These are phyloP conservation scores for Gastracanthus pulcherrimus DNA, from an alignment of 2,888 invertebrate genomes.

Conservation along the genomic window DNA sequence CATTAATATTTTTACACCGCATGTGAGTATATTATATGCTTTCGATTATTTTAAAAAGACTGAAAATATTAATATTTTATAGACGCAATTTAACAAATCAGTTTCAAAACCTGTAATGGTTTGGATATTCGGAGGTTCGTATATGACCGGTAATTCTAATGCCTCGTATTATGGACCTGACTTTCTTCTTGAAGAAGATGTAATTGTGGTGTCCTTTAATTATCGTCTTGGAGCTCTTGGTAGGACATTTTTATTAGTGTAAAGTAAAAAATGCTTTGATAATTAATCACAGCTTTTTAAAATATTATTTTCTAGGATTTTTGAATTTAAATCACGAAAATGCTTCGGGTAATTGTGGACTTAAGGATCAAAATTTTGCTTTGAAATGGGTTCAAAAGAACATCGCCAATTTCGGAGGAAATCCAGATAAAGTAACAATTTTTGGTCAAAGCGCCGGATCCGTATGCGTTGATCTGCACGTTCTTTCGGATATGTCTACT, in stretches of 20 bases:
- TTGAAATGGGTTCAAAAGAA: constrained; percentile 80
- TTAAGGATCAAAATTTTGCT: constrained; percentile 79
- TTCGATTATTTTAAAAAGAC: no score
- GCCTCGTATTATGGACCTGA: constrained; percentile 61
- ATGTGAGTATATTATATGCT: constrained; percentile 60
- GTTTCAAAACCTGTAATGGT: constrained; percentile 59
- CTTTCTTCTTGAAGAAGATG: constrained; percentile 63
- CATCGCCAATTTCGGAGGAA: constrained; percentile 78
- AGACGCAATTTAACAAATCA: not conserved
- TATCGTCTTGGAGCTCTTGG: constrained; percentile 66
- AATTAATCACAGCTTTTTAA: not conserved
- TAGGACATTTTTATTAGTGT: constrained; percentile 48
- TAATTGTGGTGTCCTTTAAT: constrained; percentile 64
- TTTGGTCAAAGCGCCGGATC: constrained; percentile 80
- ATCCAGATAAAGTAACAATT: constrained; percentile 79
- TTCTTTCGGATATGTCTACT: constrained; percentile 60
- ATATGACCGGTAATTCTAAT: constrained; percentile 54
- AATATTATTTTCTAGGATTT: constrained; percentile 58
- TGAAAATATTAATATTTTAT: not conserved
- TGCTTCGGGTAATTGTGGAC: constrained; percentile 64
- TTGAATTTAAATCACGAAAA: constrained; percentile 62
- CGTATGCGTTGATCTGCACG: constrained; percentile 63
- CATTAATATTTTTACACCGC: constrained; percentile 65
- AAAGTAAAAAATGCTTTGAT: not conserved
- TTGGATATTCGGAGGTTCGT: constrained; percentile 65